Evolutionary conservation across 92 coral and sea anemone species (phyloP).

Genomic region (Nematostella vectensis): DNA sequence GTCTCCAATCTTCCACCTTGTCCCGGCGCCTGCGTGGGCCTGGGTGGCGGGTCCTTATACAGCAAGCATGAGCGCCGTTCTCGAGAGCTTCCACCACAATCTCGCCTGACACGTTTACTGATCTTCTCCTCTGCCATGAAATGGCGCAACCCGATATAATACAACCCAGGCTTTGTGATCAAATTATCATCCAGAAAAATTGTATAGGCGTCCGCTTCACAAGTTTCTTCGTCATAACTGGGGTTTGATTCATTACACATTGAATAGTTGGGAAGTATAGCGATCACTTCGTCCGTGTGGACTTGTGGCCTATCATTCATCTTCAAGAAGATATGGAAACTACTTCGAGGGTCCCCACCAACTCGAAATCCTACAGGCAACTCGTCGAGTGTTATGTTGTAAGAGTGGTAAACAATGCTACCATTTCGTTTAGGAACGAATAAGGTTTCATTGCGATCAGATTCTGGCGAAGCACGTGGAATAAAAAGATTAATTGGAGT

Average conservation of each 20-base stretch:
- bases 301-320: conserved; percentile 18
- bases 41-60: conserved; percentile 49
- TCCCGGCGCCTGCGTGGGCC: conserved; percentile 8
- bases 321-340: conserved; percentile 28
- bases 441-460: background rate
- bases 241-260: conserved; percentile 8
- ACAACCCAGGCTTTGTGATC: conserved; percentile 17
- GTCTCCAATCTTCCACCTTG: conserved; percentile 6
- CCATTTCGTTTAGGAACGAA: conserved; percentile 19
- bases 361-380: conserved; percentile 20
- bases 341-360: background rate
- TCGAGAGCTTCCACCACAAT: conserved; percentile 15
- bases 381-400: conserved; percentile 15
- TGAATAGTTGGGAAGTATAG: conserved; percentile 36
- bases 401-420: conserved; percentile 12
- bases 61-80: conserved; percentile 32
- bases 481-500: conserved; percentile 25
- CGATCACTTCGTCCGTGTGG: conserved; percentile 5
- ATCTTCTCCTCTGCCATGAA: background rate
- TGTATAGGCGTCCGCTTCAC: conserved; percentile 25
- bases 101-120: conserved; percentile 5
- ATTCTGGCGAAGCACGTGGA: conserved; percentile 18
- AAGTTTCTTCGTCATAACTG: background rate
- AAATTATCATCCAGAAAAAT: conserved; percentile 16
- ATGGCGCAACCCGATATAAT: conserved; percentile 29